Evolutionary conservation across 1,140 invertebrate species (phyloP), one percentile per base, ranked within the genome.

Genomic region (Neodiprion pinetum): DNA sequence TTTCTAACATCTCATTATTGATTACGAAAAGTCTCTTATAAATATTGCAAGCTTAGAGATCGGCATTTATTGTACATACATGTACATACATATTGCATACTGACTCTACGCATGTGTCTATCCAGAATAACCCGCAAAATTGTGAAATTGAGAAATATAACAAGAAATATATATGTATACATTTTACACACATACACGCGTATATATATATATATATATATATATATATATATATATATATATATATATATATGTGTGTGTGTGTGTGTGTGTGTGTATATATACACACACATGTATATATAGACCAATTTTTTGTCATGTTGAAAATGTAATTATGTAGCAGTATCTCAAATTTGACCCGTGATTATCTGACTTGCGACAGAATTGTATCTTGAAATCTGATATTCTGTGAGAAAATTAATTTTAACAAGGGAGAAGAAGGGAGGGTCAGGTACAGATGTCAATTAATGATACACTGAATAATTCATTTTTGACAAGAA

Each of bases 91-190:
- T 82, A 83, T 81, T 85, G 83, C 85, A 86, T 84, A 88, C 85
- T 87, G 87, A 87, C 85, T 87, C 87, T 87, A 80, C 86, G 86
- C 80, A 87, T 88, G 86, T 87, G 81, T 87, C 87, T 85, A 84
- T 87, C 85, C 85, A 87, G 87, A 85, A 85, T 87, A 84, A 86
- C 81, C 86, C 28, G 28, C 28, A 40, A 40, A 40, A 86, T 86
- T 86, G 82, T 85, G 86, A 82, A 82, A 86, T 82, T 81, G 80
- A 83, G 81, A 81, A 84, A 85, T 84, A 81, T 84, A 83, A 50
- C 71, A 74, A 69, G 12, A 67, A 71, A 67, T 50, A 71, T 50
- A 61, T 75, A 47, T 69, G 72, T 49, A 72, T 61, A 75, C 50
- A 69, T 40, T 11, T 61, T 11, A 61, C 53, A 61, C 53, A 61